A percentile compares a stretch with the other conserved stretches of the same genome.
These are phyloP conservation scores for Hassar affinis DNA, from an alignment of 2,113 vertebrate species.

Conservation along the genomic window DNA sequence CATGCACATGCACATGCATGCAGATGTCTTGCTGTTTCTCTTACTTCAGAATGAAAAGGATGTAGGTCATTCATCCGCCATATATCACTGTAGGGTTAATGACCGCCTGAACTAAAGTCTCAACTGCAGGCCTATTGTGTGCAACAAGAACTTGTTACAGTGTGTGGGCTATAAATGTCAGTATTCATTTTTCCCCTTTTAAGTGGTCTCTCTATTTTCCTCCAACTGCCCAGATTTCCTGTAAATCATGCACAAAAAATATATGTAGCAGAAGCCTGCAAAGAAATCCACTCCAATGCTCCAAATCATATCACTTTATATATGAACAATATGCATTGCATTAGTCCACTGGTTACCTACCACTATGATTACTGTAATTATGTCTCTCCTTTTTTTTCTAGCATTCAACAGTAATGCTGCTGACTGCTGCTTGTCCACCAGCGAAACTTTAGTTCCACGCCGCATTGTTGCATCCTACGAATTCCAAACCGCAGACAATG, in stretches of 20 bases:
- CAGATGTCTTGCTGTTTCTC: background rate
- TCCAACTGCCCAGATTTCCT: background rate
- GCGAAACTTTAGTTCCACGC: constrained; percentile 5
- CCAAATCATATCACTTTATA: background rate
- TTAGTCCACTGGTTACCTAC: background rate
- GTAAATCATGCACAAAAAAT: background rate
- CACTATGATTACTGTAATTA: background rate
- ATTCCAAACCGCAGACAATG: constrained; percentile 21
- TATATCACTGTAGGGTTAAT: constrained; percentile 4
- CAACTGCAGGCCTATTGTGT: constrained; percentile 14
- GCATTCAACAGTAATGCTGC: constrained; percentile 19
- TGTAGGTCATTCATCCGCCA: background rate
- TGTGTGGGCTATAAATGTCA: background rate
- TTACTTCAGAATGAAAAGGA: background rate
- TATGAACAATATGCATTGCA: background rate
- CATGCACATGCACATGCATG: background rate
- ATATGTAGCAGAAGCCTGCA: background rate
- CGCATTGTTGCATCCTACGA: constrained; percentile 20
- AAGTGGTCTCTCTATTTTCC: constrained; percentile 4
- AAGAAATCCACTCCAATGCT: background rate
- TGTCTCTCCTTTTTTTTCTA: background rate
- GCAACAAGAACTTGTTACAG: background rate
- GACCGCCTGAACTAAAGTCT: background rate
- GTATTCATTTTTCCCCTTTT: background rate
- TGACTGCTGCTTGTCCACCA: constrained; percentile 48